Evolutionary conservation across 2,888 invertebrate genomes (phyloP), one percentile per base, ranked within the genome.

Genomic region (Drosophila suboccidentalis): DNA sequence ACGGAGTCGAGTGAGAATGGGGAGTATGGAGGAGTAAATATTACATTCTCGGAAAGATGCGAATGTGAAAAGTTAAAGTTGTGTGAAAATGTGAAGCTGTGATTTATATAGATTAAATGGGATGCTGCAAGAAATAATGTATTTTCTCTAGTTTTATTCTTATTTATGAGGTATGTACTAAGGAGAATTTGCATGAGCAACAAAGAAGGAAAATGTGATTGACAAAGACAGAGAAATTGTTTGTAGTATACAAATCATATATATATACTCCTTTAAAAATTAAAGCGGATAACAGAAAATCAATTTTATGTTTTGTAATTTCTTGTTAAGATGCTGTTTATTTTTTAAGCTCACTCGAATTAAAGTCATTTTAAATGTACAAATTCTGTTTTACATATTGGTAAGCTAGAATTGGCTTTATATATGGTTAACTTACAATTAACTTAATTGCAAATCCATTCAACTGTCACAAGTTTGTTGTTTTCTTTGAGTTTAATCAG

Each of bases 51-150:
- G 6, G 29, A 11, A 15, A 26, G 46, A 26, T 38, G 32, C 26
- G 19, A 10, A 17, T 32, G 39, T n/a, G 41, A 8, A 29, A 59
- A 8, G 29, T 58, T 58, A 58, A 58, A 58, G 58, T 38, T 58
- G 47, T 47, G 8, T 9, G 39, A 2, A 6, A 22, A 32, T 29
- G 15, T 34, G 13, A 51, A n/a, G 32, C 19, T 19, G 32, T 53
- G 46, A 53, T 60, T 60, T 41, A 29, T 41, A 41, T 13, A 57
- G 9, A 36, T 47, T 10, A 41, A 39, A 60, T 53, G 44, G 38
- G 19, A 19, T 36, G 38, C 11, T 29, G 41, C 34, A 13, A n/a
- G 29, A 44, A 15, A 46, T 17, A 26, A 19, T n/a, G 13, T 15
- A 11, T 38, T 5, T 10, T 51, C 38, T 22, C 13, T 5, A n/a